Base-by-base conservation (phyloP, 1,140 invertebrate genomes). In the Drosophila punjabiensis region DNA sequence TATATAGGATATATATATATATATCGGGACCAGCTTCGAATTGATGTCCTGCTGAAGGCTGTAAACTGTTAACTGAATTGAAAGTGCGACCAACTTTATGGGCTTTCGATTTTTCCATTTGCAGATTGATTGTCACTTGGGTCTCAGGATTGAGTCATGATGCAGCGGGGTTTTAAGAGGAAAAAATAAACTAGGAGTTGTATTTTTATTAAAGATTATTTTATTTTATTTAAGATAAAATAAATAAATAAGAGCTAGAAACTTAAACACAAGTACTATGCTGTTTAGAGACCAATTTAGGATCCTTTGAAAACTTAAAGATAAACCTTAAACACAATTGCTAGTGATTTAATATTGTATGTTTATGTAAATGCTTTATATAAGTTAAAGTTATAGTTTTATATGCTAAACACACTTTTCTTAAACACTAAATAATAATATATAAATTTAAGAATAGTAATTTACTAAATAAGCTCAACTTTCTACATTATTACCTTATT, bases 61-160 rank as follows among this genome's bases (percentile, higher is more conserved):
- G 55, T 75, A 53, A 74, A 73, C 68, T 62, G 37, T 75, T 45
- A 62, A 73, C 55, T 53, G 45, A 73, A 53, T 52, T 50, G 32
- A 73, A 74, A 74, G 45, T 39, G 53, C 30, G 50, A 24, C 65
- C 5, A 48, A 35, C 28, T 73, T 59, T 35, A 70, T 8, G 33
- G 16, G 13, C 16, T 14, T 73, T 71, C 53, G 53, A 50, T 71
- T 60, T 58, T 52, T 73, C 35, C 67, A 50, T 73, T 71, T 43
- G 14, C 50, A 47, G 50, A 71, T 58, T 71, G 41, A 71, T 71
- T 48, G 68, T 69, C 24, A 20, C 20, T 45, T 5, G 43, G 14
- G 50, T 10, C 13, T 37, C 2, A 56, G 18, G 5, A 37, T 55
- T 32, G 14, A 45, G 30, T 4, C 16, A 56, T n/a, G 28, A 43